Base-by-base conservation (phyloP, 2,797 vertebrate species). In the Hafferia zeledoni region DNA sequence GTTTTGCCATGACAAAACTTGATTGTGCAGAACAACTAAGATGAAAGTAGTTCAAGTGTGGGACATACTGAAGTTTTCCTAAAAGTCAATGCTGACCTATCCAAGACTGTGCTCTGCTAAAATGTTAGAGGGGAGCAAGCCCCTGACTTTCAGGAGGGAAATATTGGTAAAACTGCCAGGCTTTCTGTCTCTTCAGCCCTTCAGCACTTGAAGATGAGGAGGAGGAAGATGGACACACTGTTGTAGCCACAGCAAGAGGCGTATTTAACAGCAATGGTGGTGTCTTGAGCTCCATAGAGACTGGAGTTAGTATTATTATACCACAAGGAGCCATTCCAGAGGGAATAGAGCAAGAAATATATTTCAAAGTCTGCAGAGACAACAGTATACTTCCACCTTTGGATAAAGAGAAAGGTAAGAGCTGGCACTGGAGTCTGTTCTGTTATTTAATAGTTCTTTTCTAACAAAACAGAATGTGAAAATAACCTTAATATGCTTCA, bases 361-460 rank as follows among this genome's bases (percentile, higher is more conserved):
- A 99, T 98, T 99, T 99, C 97, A 99, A 99, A 98, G 99, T 99
- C 97, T 99, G 99, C 98, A 98, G 99, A 90, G 99, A 99, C 98
- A 99, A 99, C 98, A 99, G 99, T 97, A 99, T 99, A 98, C 98
- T 99, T 91, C 99, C 99, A 52, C 99, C 99, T 52, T 98, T 99
- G 52, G 99, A 99, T 98, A 99, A 99, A 98, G 99, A 99, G 97
- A 99, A 99, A 99, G 99, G 99, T 99, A 93, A 96, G 98, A 74
- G 16, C 39, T 52, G 46, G 24, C 14, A 12, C 30, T 55, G 31
- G n/a, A 20, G 2, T 1, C 53, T 72, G 31, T 35, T 60, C 22
- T 60, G 18, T 41, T 84, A 43, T 24, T 60, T 35, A 65, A 41
- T 43, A 31, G 5, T 37, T 52, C 1, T 52, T 61, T 80, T 67